Conservation (phyloP, 2,888 invertebrate species). For the Calameuta filiformis region DNA sequence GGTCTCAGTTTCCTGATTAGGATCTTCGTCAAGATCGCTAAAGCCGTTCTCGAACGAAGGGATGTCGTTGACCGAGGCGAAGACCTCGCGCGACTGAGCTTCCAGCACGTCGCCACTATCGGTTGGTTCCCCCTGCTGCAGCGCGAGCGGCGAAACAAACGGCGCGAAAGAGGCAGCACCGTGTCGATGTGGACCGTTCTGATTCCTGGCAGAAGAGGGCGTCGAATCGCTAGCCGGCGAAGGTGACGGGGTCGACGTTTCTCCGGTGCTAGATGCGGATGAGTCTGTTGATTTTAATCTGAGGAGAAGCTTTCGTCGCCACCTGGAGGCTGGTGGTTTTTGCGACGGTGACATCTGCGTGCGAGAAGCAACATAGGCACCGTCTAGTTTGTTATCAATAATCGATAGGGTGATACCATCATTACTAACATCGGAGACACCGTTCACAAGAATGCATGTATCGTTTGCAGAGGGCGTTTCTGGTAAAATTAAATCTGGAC, state of each 20-base stretch:
- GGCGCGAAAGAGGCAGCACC: conserved; percentile 16
- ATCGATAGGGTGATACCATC: background rate
- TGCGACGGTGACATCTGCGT: conserved; percentile 25
- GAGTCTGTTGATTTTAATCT: conserved; percentile 68
- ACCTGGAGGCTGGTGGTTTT: conserved; percentile 62
- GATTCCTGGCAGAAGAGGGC: conserved; percentile 13
- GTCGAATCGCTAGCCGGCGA: conserved; percentile 41
- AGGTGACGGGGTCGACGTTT: conserved; percentile 45
- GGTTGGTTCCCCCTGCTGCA: background rate
- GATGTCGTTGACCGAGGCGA: conserved; percentile 46
- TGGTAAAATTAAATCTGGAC: conserved; percentile 33
- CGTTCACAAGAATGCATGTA: conserved; percentile 24
- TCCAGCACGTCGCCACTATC: background rate
- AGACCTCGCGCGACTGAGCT: conserved; percentile 25
- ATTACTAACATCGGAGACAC: conserved; percentile 16
- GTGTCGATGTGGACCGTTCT: conserved; percentile 29
- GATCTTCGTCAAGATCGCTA: conserved; percentile 48
- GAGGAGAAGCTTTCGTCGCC: conserved; percentile 69
- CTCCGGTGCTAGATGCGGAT: conserved; percentile 48
- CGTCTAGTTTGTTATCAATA: background rate
- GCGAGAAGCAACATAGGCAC: background rate
- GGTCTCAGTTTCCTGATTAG: conserved; percentile 64
- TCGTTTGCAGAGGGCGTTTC: conserved; percentile 20
- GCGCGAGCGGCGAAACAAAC: background rate
- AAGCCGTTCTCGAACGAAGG: conserved; percentile 52